These are phyloP conservation scores for Chaitophorus viminalis DNA, from an alignment of 2,888 invertebrate genomes.

Conservation along the genomic window DNA sequence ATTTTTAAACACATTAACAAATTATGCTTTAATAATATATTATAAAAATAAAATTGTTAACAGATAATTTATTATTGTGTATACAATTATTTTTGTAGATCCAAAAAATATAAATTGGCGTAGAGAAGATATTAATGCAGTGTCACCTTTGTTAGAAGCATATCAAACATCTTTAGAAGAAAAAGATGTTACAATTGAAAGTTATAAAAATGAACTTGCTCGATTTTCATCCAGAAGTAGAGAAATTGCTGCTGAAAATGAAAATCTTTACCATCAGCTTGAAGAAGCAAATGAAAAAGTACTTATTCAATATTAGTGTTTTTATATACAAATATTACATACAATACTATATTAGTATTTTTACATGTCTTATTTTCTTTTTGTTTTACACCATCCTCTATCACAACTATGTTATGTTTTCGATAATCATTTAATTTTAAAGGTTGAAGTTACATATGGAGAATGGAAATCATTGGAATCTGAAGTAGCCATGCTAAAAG, in stretches of 20 bases:
- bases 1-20: not conserved
- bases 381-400: too few relatives aligned
- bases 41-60: not conserved
- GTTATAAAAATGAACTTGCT: conserved; percentile 78
- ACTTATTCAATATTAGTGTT: conserved; percentile 38
- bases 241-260: conserved; percentile 78
- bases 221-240: conserved; percentile 78
- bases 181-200: conserved; percentile 77
- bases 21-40: not conserved
- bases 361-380: not conserved
- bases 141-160: conserved; percentile 78
- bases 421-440: conserved; percentile 43
- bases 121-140: conserved; percentile 63
- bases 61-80: not conserved
- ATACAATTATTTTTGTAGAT: conserved; percentile 21
- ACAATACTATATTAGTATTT: not conserved
- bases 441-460: conserved; percentile 66
- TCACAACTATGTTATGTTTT: too few relatives aligned
- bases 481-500: conserved; percentile 67
- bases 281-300: conserved; percentile 68
- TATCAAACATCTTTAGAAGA: conserved; percentile 82
- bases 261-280: conserved; percentile 71
- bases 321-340: not conserved
- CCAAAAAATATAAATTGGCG: conserved; percentile 63
- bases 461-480: conserved; percentile 66